These are phyloP conservation scores for Leucosticte australis DNA, from an alignment of 2,113 vertebrate species.

Conservation along the genomic window DNA sequence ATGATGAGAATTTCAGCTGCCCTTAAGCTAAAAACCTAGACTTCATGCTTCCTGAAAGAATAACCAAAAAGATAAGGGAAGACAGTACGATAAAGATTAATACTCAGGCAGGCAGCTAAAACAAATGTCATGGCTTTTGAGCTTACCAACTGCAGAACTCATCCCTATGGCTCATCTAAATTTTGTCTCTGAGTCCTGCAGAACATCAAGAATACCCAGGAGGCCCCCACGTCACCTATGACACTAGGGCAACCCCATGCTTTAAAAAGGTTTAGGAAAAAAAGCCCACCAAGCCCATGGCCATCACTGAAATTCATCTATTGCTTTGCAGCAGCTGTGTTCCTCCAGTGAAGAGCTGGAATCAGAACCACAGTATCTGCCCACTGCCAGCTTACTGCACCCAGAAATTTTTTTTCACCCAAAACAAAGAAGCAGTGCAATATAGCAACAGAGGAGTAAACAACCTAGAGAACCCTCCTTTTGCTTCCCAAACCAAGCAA, in stretches of 20 bases:
- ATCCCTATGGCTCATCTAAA: neutral
- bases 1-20: neutral
- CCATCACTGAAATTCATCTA: neutral
- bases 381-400: neutral
- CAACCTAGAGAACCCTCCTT: neutral
- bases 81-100: neutral
- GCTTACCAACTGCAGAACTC: neutral
- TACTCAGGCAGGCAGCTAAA: neutral
- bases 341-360: neutral
- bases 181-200: neutral
- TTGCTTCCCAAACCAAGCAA: accelerated
- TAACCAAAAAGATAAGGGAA: neutral
- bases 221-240: neutral
- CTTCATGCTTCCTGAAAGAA: neutral
- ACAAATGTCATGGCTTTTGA: neutral
- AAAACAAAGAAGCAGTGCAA: neutral
- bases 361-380: neutral
- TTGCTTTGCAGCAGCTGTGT: neutral
- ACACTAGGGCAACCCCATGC: neutral
- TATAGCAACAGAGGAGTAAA: neutral
- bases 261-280: neutral
- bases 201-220: neutral
- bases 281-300: neutral
- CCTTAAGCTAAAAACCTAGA: neutral
- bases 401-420: neutral